Percentiles rank a stretch among this genome's conserved stretches.
These are phyloP conservation scores for Dione juno DNA, from an alignment of 2,888 invertebrate species.

Conservation along the genomic window DNA sequence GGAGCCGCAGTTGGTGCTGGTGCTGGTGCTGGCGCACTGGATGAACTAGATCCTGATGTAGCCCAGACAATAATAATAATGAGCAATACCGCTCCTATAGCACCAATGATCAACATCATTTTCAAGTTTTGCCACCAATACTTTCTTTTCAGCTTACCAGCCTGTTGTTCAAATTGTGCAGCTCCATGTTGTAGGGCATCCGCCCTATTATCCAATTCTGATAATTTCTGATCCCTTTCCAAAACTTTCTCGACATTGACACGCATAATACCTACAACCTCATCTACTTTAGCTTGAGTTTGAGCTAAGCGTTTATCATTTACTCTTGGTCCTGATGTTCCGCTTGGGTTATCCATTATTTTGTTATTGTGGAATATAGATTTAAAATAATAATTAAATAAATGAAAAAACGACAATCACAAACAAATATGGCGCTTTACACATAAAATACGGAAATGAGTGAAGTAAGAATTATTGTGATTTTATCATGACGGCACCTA, in stretches of 20 bases:
- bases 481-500: constrained; percentile 13
- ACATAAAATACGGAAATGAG: constrained; percentile 5
- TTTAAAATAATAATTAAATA: constrained; percentile 1
- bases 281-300: constrained; percentile 81
- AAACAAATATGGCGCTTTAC: constrained; percentile 44
- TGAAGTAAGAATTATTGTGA: constrained; percentile 8
- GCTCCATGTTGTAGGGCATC: constrained; percentile 97
- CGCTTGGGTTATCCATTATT: constrained; percentile 80
- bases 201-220: constrained; percentile 96
- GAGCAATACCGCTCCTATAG: constrained; percentile 91
- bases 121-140: constrained; percentile 99
- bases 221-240: constrained; percentile 97
- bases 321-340: constrained; percentile 77
- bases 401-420: constrained; percentile 24
- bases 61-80: constrained; percentile 91
- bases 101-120: constrained; percentile 96
- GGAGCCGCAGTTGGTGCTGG: constrained; percentile 51
- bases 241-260: constrained; percentile 98
- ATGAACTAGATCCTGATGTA: constrained; percentile 60
- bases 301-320: constrained; percentile 80
- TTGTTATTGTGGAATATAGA: constrained; percentile 4
- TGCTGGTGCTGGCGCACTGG: constrained; percentile 48
- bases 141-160: constrained; percentile 97
- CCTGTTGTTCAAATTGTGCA: constrained; percentile 98
- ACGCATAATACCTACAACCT: constrained; percentile 97